Base-by-base conservation (phyloP, 2,797 vertebrate genomes). In the Anguilla anguilla region DNA sequence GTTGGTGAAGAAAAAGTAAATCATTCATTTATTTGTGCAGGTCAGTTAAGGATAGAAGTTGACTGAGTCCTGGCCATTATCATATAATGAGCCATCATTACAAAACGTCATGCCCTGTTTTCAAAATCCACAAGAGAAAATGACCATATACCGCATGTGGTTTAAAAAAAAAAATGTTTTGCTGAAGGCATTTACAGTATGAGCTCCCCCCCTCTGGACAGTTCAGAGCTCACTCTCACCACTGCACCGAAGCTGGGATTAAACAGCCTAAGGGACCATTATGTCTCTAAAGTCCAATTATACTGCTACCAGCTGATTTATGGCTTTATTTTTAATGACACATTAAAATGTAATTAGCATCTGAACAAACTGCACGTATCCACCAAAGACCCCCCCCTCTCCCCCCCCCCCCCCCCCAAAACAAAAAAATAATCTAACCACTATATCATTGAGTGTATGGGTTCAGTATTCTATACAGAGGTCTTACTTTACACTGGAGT, bases 261-360 rank as follows among this genome's bases (percentile, higher is more conserved):
- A 95, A 88, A 91, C 91, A 90, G 94, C 93, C 92, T 91, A 85
- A 86, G 92, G 94, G 94, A 90, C 91, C 51, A 81, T 91, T 94
- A 93, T 93, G 90, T 94, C 93, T 94, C 93, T 93, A 93, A 95
- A 94, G 91, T 92, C 93, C 92, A 94, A 95, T 96, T 95, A 95
- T 91, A 90, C 89, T 88, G 91, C 92, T 92, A 91, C 93, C 91
- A 91, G 91, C 93, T 96, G 95, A 96, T 96, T 96, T 96, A 96
- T 95, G 93, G 92, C 89, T 95, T 95, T 95, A 93, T 93, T 95
- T 95, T 93, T 96, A 95, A 96, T 94, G 94, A 95, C 92, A 93
- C 95, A 96, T 96, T 96, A 96, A 96, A 96, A 96, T 94, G 92
- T 93, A 95, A 96, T 96, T 96, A 96, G 94, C 94, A 94, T 96